Evolutionary conservation across 1,140 invertebrate genomes (phyloP), one percentile per base, ranked within the genome.

Genomic region (Drosophila funebris): DNA sequence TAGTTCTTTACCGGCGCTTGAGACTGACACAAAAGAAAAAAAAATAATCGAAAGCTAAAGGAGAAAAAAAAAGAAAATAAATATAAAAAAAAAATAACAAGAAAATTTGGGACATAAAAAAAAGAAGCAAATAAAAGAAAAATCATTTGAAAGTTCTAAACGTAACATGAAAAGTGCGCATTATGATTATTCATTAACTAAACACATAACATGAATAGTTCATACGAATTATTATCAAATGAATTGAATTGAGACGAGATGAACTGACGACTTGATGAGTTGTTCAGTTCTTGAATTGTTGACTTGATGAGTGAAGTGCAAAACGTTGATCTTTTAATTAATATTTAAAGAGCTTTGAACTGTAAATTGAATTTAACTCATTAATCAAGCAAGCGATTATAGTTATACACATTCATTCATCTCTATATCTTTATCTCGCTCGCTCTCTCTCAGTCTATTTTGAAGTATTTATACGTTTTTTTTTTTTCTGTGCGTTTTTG

Each of bases 1-100:
- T 62, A 85, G 82, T 85, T 85, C 82, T 69, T 82, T 71, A 77
- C 66, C 82, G 82, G 79, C 82, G 81, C 81, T 85, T 87, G 81
- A 87, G 64, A 77, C 64, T 39, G 78, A 73, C 61, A 61, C 58
- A 81, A 54, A 53, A 64, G 31, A 9, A 50, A 46, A 14, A 22
- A 22, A 14, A 11, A 36, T 7, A 13, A 1, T 27, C 36, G 5
- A 43, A 69, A 61, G 5, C 44, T 33, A 13, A 29, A 24, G 11
- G 36, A 36, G 43, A 33, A 18, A 31, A 24, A n/a, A 36, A 36
- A 53, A 33, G 37, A 44, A 31, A 63, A 39, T 16, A 39, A 16
- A 44, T 13, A 11, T 37, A 39, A 14, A 39, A 54, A 54, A 22
- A 41, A 18, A 60, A n/a, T 14, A 6, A 52, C 18, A 18, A 5